Evolutionary conservation across 23 tunicate species (phyloP).

Genomic region (Aplidium turbinatum): DNA sequence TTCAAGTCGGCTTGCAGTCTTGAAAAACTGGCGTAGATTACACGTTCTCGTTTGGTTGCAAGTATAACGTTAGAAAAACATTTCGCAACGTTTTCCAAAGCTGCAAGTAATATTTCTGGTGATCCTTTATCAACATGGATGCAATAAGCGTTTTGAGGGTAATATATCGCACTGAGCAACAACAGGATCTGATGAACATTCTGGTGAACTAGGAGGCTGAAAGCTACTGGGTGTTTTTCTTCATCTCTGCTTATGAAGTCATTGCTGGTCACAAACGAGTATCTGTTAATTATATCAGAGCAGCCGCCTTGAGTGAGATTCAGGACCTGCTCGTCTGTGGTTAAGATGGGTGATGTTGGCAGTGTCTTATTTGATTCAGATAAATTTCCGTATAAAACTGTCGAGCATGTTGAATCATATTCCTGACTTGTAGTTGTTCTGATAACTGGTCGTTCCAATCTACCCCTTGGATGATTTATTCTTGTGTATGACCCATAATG

Average conservation of each 20-base stretch:
- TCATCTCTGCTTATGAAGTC: background rate
- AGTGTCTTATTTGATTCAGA: too few relatives aligned
- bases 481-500: too few relatives aligned
- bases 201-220: slow-evolving; percentile 49
- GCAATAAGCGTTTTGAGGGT: slow-evolving; percentile 67
- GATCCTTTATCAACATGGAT: slow-evolving; percentile 64
- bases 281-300: slow-evolving; percentile 5
- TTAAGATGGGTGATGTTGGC: too few relatives aligned
- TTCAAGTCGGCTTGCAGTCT: slow-evolving; percentile 72
- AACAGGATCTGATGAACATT: slow-evolving; percentile 47
- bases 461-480: too few relatives aligned
- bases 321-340: background rate
- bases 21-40: slow-evolving; percentile 52
- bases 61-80: slow-evolving; percentile 72
- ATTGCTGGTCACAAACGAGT: slow-evolving; percentile 3
- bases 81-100: slow-evolving; percentile 15
- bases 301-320: background rate
- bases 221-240: slow-evolving; percentile 61
- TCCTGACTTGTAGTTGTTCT: too few relatives aligned
- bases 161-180: slow-evolving; percentile 64
- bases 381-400: too few relatives aligned
- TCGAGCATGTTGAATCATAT: too few relatives aligned
- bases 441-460: too few relatives aligned
- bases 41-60: slow-evolving; percentile 27
- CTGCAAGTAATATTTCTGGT: background rate